phyloP scores from a whole-genome alignment of 2,113 vertebrate genomes.

The Rhynchomys soricoides region DNA sequence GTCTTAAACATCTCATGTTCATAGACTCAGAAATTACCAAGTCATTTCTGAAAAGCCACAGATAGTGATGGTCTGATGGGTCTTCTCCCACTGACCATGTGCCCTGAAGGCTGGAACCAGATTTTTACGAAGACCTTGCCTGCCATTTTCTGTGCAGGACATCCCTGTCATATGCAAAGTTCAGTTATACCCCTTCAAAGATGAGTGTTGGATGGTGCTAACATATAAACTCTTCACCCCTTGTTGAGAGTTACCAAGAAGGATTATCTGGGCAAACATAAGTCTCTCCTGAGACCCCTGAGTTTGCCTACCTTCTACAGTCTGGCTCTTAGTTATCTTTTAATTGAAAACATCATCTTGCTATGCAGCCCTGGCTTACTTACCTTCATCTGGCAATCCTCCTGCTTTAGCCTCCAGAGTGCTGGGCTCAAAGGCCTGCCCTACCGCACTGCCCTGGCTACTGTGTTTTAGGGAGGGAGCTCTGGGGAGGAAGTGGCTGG shows the following conservation, averaged over 20 bases:
- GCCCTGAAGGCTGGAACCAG: not conserved
- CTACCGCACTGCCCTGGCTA: not conserved
- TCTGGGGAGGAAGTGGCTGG: accelerated
- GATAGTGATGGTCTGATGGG: not conserved
- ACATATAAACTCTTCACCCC: not conserved
- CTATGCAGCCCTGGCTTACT: not conserved
- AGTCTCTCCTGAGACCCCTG: not conserved
- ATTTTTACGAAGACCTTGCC: not conserved
- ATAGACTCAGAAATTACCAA: too few relatives aligned
- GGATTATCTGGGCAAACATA: not conserved
- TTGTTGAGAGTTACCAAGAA: not conserved
- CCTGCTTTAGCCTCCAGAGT: not conserved
- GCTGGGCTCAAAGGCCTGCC: not conserved
- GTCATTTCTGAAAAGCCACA: not conserved
- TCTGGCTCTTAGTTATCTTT: not conserved
- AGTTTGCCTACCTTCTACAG: not conserved
- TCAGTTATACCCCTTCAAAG: not conserved
- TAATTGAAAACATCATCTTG: not conserved
- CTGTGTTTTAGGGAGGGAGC: not conserved
- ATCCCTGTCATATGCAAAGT: not conserved
- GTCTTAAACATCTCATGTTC: not conserved
- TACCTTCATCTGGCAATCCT: not conserved
- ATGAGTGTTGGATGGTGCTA: not conserved
- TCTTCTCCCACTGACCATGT: not conserved
- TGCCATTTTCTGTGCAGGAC: not conserved